phyloP scores from a whole-genome alignment of 2,888 invertebrate genomes.

The Selenia dentaria region DNA sequence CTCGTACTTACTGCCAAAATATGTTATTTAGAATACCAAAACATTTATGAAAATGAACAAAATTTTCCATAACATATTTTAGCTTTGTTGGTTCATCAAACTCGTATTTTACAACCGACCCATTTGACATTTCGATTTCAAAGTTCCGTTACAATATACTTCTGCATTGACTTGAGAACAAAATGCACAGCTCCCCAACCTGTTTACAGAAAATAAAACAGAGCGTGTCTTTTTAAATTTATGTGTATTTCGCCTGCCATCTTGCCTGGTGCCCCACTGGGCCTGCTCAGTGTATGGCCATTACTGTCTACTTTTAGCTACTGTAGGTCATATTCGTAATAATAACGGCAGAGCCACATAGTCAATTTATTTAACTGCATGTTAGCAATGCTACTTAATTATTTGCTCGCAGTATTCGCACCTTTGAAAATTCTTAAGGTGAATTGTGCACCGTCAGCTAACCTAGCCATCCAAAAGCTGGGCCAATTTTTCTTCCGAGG shows the following conservation, averaged over 20 bases:
- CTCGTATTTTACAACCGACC: too few relatives aligned
- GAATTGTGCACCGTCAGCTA: too few relatives aligned
- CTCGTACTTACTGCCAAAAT: too few relatives aligned
- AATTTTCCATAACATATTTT: too few relatives aligned
- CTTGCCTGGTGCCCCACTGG: slow-evolving; percentile 5
- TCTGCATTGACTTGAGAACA: background rate
- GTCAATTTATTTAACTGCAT: slow-evolving; percentile 10
- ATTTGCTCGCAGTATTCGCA: too few relatives aligned
- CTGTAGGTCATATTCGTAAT: slow-evolving; percentile 13
- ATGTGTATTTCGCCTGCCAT: slow-evolving; percentile 8
- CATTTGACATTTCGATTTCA: background rate
- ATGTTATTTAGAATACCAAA: too few relatives aligned
- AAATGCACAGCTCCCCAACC: slow-evolving; percentile 13
- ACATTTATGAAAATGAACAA: too few relatives aligned
- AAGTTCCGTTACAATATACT: slow-evolving; percentile 13
- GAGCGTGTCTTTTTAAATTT: background rate
- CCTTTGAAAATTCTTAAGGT: too few relatives aligned
- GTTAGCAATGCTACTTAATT: background rate
- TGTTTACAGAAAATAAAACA: slow-evolving; percentile 12
- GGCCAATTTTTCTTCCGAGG: too few relatives aligned
- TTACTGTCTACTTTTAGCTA: slow-evolving; percentile 15
- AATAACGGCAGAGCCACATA: slow-evolving; percentile 7
- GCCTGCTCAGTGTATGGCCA: slow-evolving; percentile 10
- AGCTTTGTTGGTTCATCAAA: too few relatives aligned
- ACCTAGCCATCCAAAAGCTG: too few relatives aligned